Percentiles rank a stretch among this genome's conserved stretches.
These are phyloP conservation scores for Pachyuromys duprasi DNA, from an alignment of 2,797 vertebrate genomes.

Conservation along the genomic window DNA sequence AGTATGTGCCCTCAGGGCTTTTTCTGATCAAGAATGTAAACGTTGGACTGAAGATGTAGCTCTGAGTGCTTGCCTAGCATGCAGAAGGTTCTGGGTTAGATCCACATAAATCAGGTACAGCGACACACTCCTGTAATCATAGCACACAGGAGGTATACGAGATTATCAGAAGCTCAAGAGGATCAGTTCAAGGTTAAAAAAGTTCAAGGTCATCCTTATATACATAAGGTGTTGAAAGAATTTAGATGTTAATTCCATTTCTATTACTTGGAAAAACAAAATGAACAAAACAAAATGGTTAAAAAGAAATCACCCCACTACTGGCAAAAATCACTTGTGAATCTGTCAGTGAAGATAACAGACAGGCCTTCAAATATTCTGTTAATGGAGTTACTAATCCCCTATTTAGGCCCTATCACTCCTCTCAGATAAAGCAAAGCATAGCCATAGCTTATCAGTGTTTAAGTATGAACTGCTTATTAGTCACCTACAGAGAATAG, in stretches of 20 bases:
- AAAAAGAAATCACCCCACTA: conserved; percentile 18
- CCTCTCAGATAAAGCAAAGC: conserved; percentile 38
- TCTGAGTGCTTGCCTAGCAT: background rate
- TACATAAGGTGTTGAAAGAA: background rate
- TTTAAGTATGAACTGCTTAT: background rate
- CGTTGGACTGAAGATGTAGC: background rate
- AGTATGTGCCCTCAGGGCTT: background rate
- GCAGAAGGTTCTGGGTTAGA: background rate
- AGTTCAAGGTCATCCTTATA: background rate
- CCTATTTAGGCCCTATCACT: conserved; percentile 33
- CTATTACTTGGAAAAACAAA: conserved; percentile 45
- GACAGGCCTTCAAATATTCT: conserved; percentile 6
- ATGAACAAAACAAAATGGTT: conserved; percentile 52
- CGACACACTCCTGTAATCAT: background rate
- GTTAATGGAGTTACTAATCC: conserved; percentile 10
- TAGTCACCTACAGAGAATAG: background rate
- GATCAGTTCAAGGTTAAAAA: background rate
- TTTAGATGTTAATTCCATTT: conserved; percentile 41
- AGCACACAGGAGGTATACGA: background rate
- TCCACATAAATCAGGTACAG: background rate
- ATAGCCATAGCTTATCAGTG: background rate
- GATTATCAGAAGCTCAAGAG: background rate
- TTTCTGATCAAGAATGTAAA: conserved; percentile 38
- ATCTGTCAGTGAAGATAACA: background rate
- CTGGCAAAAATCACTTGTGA: background rate